Evolutionary conservation across 2,888 invertebrate genomes (phyloP), one percentile per base, ranked within the genome.

Genomic region (Harpalus rubripes): DNA sequence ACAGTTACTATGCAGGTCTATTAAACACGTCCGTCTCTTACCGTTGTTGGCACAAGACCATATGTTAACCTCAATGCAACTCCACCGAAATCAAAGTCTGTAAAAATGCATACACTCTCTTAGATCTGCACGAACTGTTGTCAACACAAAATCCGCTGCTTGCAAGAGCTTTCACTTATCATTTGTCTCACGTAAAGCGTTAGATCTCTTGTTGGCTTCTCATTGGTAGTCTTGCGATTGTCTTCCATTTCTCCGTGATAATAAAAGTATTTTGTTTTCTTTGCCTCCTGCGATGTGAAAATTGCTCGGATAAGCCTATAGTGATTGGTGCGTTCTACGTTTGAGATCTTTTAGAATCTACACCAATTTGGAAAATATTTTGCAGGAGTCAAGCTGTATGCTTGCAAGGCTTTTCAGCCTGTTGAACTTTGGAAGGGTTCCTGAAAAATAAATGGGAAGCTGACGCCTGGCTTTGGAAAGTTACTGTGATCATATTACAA

Each of bases 231-330:
- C n/a, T 39, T 52, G 81, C 63, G 81, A 65, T 81, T 81, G 65
- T 65, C 63, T 78, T 78, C 78, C 81, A 81, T 81, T 65, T 63
- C 39, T 81, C 41, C 41, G 18, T 65, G 65, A 65, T 65, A 81
- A 81, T 81, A 63, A 65, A 81, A 81, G 63, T 65, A 58, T 81
- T 81, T 65, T 81, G 81, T 81, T 65, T 65, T 44, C 41, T 22
- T 44, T 74, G 39, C 12, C 22, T 56, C 2, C 74, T 52, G 22
- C 52, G 81, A 44, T 81, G 52, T 81, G 44, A 39, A 74, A 74
- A 74, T 59, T 79, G 79, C 39, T n/a, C 5, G 58, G 79, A 79
- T 79, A 79, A 79, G 58, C 59, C 61, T 80, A 80, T 39, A 72
- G 61, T 59, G 79, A 80, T 80, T 80, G 59, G 59, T 44, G 44